Evolutionary conservation across 2,113 vertebrate species (phyloP), one percentile per base, ranked within the genome.

Genomic region (Sisor rabdophorus): DNA sequence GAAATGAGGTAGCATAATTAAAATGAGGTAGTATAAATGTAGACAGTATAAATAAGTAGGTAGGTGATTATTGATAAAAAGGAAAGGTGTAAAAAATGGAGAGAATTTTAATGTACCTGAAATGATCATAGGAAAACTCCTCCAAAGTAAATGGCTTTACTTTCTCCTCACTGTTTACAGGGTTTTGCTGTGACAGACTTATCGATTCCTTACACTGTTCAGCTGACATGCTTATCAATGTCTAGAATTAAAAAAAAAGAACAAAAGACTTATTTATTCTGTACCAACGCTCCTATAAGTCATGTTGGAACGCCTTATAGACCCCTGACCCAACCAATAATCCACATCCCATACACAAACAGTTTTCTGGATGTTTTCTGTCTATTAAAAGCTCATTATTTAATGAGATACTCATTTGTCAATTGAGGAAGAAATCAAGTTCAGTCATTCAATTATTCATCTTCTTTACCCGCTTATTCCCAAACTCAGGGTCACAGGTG

Each of bases 91-190:
- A 48, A 77, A 60, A 32, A 44, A 24, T 1, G 15, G 11, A 16
- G 9, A 30, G 74, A 47, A 20, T 20, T 17, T 60, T 73, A 19
- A 63, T 44, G 82, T 84, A 98, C 97, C 97, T 96, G 89, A 99
- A 98, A 87, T 98, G 94, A 88, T 98, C 94, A 0, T 95, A 96
- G 79, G 96, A 98, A 83, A 97, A 98, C 81, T 98, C 97, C 85
- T 99, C 96, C 89, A 98, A 90, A 0, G 96, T 98, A 87, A 98
- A 98, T 0, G 95, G 95, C 79, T 96, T 97, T 32, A 89, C 64
- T 76, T 89, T 90, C 80, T 89, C 94, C 71, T 94, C 94, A 0
- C 85, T 91, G 70, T 98, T 96, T 0, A 88, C 83, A 11, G 91
- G 55, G 19, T 89, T 88, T 79, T 93, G 76, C 88, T 95, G 94